These are phyloP conservation scores for Brienomyrus brachyistius DNA, from an alignment of 2,113 vertebrate species.

Conservation along the genomic window DNA sequence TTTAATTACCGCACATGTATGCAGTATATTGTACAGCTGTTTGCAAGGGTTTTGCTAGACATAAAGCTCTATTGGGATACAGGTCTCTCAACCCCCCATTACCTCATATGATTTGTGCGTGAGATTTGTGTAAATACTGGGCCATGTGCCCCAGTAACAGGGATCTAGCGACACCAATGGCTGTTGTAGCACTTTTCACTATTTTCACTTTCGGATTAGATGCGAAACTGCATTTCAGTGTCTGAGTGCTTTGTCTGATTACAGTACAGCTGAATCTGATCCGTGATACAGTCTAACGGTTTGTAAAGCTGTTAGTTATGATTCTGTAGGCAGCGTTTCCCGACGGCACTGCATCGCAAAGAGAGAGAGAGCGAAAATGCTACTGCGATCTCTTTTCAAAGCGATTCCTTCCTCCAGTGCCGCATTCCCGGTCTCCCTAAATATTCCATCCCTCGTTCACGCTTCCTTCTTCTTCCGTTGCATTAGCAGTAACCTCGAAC, in stretches of 20 bases:
- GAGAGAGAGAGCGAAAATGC: not conserved
- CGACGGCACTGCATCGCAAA: not conserved
- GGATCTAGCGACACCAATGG: not conserved
- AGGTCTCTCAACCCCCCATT: too few species aligned
- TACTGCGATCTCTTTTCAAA: not conserved
- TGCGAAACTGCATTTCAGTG: not conserved
- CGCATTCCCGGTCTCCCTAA: not conserved
- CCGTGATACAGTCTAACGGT: not conserved
- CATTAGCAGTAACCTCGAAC: not conserved
- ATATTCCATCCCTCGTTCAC: not conserved
- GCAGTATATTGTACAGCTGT: not conserved
- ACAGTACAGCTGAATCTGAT: not conserved
- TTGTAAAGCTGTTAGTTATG: not conserved
- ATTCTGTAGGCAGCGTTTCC: not conserved
- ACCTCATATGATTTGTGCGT: not conserved
- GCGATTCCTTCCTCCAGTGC: not conserved
- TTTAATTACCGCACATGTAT: not conserved
- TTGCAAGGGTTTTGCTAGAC: not conserved
- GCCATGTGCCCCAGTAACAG: not conserved
- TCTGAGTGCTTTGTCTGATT: not conserved
- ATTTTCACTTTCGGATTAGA: not conserved
- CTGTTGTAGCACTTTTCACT: not conserved
- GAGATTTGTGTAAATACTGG: not conserved
- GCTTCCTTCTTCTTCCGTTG: not conserved
- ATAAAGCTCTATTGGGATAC: not conserved